Conservation (phyloP, 1,140 invertebrate species). For the Metaphire vulgaris region DNA sequence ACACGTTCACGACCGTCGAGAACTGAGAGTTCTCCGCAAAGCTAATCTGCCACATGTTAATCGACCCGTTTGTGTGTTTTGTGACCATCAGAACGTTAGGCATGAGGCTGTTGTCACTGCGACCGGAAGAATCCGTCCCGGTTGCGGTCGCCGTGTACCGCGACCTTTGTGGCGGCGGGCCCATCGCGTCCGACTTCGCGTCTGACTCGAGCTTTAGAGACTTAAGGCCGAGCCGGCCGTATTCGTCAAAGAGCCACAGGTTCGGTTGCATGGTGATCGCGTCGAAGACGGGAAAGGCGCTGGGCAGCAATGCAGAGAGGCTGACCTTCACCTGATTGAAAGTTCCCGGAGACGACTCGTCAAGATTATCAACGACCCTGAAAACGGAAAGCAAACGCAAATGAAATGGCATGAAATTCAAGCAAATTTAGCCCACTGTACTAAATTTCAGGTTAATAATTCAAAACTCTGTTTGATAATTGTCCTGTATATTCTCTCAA, state of each 20-base stretch:
- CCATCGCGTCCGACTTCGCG: background rate
- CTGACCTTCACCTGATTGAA: constrained; percentile 95
- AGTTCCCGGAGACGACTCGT: constrained; percentile 88
- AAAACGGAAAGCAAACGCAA: too few relatives aligned
- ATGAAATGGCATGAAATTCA: too few relatives aligned
- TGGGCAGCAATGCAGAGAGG: constrained; percentile 91
- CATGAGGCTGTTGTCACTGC: background rate
- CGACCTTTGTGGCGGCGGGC: background rate
- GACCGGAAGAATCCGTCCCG: background rate
- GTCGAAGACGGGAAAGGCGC: constrained; percentile 91
- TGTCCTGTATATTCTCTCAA: too few relatives aligned
- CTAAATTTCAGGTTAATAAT: too few relatives aligned
- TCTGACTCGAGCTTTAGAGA: background rate
- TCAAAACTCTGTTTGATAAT: too few relatives aligned
- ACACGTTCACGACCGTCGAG: constrained; percentile 84
- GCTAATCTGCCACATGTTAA: constrained; percentile 96
- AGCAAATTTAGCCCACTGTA: too few relatives aligned
- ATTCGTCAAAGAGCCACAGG: constrained; percentile 72
- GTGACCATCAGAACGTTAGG: constrained; percentile 7
- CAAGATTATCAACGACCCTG: constrained; percentile 91
- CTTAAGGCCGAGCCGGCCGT: background rate
- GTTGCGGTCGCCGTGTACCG: background rate
- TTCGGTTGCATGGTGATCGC: constrained; percentile 93
- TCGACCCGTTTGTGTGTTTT: constrained; percentile 83
- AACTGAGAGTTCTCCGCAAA: constrained; percentile 72